phyloP scores from a whole-genome alignment of 2,797 vertebrate genomes.

The Clarias platycephalus region DNA sequence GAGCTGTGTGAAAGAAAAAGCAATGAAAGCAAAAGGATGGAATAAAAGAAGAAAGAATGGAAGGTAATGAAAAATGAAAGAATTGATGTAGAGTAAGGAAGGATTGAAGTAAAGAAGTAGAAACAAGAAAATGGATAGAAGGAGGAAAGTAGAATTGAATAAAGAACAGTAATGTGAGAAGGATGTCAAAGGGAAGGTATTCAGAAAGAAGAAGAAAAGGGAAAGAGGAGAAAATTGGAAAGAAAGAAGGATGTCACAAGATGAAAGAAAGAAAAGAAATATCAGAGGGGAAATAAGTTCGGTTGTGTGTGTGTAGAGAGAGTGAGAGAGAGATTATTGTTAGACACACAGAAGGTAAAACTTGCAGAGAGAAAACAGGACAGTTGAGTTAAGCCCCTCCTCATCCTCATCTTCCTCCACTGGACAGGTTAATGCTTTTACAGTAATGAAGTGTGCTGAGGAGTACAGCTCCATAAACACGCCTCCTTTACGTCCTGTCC shows the following conservation, averaged over 20 bases:
- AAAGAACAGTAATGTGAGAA: neutral
- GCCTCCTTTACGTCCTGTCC: conserved; percentile 66
- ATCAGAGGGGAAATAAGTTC: neutral
- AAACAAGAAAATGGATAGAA: neutral
- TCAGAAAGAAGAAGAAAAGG: neutral
- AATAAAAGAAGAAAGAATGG: neutral
- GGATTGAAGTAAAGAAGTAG: neutral
- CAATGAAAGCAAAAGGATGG: neutral
- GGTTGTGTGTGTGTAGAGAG: neutral
- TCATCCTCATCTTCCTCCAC: conserved; percentile 59
- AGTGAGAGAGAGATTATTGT: conserved; percentile 40
- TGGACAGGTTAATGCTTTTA: conserved; percentile 77
- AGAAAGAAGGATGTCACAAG: neutral
- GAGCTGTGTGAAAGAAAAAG: neutral
- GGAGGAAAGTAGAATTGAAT: neutral
- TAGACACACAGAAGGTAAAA: conserved; percentile 59
- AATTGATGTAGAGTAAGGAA: too few relatives aligned
- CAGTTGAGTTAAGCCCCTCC: conserved; percentile 59
- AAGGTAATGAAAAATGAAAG: neutral
- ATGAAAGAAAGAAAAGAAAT: neutral
- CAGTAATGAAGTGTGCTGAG: conserved; percentile 76
- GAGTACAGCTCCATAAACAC: conserved; percentile 67
- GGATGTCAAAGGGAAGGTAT: too few relatives aligned
- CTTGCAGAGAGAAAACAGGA: conserved; percentile 60
- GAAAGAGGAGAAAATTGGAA: neutral